Evolutionary conservation across 2,888 invertebrate genomes (phyloP).

Genomic region (Torymus texanus): DNA sequence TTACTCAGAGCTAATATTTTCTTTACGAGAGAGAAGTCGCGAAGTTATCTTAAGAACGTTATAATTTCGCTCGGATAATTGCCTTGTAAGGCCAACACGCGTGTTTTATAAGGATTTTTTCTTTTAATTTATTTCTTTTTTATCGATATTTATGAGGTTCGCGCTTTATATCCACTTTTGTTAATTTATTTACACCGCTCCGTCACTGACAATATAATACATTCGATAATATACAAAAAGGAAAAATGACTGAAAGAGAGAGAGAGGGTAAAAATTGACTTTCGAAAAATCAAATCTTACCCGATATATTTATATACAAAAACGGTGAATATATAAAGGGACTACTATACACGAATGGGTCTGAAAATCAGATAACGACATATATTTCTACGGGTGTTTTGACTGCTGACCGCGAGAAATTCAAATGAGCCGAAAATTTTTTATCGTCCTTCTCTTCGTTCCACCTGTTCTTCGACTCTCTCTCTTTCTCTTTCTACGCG

Average conservation of each 20-base stretch:
- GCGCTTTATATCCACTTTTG: too few relatives aligned
- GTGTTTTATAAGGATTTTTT: neutral
- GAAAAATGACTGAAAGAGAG: too few relatives aligned
- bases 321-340: too few relatives aligned
- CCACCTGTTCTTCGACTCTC: slow-evolving; percentile 40
- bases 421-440: slow-evolving; percentile 23
- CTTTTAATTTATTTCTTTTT: neutral
- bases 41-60: neutral
- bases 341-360: too few relatives aligned
- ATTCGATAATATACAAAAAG: too few relatives aligned
- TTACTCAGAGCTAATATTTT: neutral
- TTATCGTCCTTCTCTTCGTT: slow-evolving; percentile 14
- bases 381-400: slow-evolving; percentile 10
- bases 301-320: too few relatives aligned
- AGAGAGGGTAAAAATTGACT: too few relatives aligned
- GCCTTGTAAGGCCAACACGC: too few relatives aligned
- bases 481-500: slow-evolving; percentile 1
- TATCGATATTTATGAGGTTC: too few relatives aligned
- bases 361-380: slow-evolving; percentile 14
- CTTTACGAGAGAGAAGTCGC: neutral
- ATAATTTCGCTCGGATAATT: neutral
- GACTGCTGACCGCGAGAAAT: slow-evolving; percentile 34
- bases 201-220: too few relatives aligned
- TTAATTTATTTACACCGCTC: too few relatives aligned
- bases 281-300: too few relatives aligned